Base-by-base conservation (phyloP, 2,888 invertebrate species). In the Calliscelio sp. region DNA sequence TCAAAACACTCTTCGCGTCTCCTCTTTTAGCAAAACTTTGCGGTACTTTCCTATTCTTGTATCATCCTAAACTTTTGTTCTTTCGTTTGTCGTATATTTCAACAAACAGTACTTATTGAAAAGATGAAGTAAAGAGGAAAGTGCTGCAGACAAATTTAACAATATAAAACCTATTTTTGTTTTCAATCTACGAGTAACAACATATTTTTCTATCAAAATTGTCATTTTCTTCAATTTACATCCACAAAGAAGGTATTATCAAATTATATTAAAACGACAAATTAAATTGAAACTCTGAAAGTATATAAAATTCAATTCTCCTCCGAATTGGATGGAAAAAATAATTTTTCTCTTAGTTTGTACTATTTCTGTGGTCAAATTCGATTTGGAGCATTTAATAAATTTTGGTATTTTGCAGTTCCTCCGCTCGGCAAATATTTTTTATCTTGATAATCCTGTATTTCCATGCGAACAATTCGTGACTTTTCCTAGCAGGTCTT, bases 391-490 rank as follows among this genome's bases (percentile, higher is more conserved):
- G 57, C 25, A 41, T 57, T 4, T 28, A 18, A 55, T 32, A 25
- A 22, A 46, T 71, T 59, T 18, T n/a, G n/a, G 28, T 22, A 65
- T 65, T 63, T 77, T 14, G n/a, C 49, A 35, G 38, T 68, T 38
- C 24, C 24, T 38, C 44, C 20, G 41, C 18, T 46, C 41, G 32
- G 55, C 44, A 46, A 61, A 55, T 71, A 71, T 73, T 74, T 68
- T 66, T 73, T 75, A 44, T 66, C 53, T 41, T 20, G 55, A 32
- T 66, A 74, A 81, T 81, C 61, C 61, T 46, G 53, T 81, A 75
- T 70, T 81, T 81, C 75, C 70, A 81, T 75, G 63, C 70, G 68
- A 81, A 49, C 70, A 81, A 71, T 81, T 73, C 81, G 75, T 81
- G 81, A 75, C 81, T 81, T 81, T 81, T 77, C 57, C 57, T 71